phyloP scores from a whole-genome alignment of 2,888 invertebrate species.

The Cerastoderma edule region DNA sequence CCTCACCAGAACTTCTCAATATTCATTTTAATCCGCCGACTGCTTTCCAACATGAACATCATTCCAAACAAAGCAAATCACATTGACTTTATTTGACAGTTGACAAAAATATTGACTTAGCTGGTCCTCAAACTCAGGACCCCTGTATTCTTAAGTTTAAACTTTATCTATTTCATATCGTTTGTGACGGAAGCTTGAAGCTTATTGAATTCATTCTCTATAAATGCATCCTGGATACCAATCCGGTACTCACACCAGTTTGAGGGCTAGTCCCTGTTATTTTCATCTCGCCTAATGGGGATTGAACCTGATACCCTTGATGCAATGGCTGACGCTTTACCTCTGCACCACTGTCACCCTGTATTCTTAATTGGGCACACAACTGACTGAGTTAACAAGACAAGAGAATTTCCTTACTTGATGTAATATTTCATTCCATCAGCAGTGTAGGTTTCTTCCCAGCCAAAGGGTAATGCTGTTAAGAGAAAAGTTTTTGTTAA shows the following conservation, averaged over 20 bases:
- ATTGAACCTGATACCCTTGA: background rate
- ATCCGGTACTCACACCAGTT: background rate
- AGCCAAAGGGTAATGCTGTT: conserved; percentile 82
- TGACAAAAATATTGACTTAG: too few species aligned
- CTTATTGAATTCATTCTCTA: too few species aligned
- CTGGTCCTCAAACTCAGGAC: too few species aligned
- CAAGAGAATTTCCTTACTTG: conserved; percentile 73
- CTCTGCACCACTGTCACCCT: background rate
- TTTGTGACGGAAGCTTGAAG: too few species aligned
- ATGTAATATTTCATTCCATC: conserved; percentile 81
- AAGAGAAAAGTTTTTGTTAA: conserved; percentile 20
- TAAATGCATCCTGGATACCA: background rate
- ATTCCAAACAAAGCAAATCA: too few species aligned
- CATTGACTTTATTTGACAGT: too few species aligned
- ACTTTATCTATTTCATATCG: too few species aligned
- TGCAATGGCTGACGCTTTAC: background rate
- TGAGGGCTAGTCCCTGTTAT: background rate
- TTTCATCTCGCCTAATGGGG: background rate
- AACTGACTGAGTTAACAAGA: background rate
- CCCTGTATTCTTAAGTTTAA: too few species aligned
- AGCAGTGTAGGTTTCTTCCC: conserved; percentile 81
- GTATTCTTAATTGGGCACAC: background rate
- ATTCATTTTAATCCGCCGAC: too few species aligned
- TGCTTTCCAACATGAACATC: too few species aligned
- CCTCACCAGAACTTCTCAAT: too few species aligned